Evolutionary conservation across 2,888 invertebrate species (phyloP), one percentile per base, ranked within the genome.

Genomic region (Dryomyza anilis): DNA sequence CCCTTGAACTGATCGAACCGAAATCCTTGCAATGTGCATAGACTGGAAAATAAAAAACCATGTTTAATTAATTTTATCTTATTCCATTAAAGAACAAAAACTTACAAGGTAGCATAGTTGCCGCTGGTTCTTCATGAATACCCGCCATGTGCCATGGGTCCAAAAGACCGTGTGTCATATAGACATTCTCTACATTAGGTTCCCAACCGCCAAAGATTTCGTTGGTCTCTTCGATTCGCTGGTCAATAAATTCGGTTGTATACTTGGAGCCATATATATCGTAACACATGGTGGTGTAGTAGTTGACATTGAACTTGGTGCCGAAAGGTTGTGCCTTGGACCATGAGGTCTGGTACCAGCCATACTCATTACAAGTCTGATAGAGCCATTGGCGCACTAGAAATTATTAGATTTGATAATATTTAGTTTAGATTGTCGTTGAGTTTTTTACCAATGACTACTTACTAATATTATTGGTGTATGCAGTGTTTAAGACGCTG

Each of bases 311-410:
- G 66, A 79, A 76, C 64, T 78, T 72, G 5, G 68, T 67, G 57
- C 70, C 75, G 71, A 79, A 80, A 46, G 67, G 45, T 14, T 33
- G 33, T 7, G 48, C 30, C 58, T 53, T 27, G 23, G 64, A 39
- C 86, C 85, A 86, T 1, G 92, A 89, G 7, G 91, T 89, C 83
- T 93, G 91, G 80, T 87, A 93, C 86, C 89, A 94, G 60, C 94
- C 95, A 82, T 89, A 94, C 83, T 95, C 93, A 61, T 89, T 89
- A 81, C 95, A 95, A 0, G 92, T 93, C 83, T 94, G 94, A 80
- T 92, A 93, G 1, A 86, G 86, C 94, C 94, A 94, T 23, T 74
- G 74, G 58, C 78, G 78, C 62, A 70, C 79, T 71, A 88, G 33
- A 58, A 45, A 63, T 14, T n/a, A n/a, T n/a, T n/a, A n/a, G n/a